Conservation (phyloP, 2,888 invertebrate species). For the Aphodius granarius region DNA sequence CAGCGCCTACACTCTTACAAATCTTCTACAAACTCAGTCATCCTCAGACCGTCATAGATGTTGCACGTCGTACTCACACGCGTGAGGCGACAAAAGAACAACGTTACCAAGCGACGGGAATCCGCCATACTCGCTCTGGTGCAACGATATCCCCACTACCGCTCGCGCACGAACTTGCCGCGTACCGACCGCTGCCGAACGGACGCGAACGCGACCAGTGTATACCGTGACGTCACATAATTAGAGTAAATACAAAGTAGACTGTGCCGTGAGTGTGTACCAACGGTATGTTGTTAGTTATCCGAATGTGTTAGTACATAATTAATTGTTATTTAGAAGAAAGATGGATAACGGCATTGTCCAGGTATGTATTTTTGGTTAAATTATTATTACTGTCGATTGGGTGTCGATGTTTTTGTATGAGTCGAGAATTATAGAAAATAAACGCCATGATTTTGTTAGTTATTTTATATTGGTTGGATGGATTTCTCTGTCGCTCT, state of each 20-base stretch:
- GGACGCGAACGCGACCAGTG: conserved; percentile 47
- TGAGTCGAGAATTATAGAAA: background rate
- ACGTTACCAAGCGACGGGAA: background rate
- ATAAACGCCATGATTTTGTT: background rate
- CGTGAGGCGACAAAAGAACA: background rate
- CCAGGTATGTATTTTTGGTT: conserved; percentile 47
- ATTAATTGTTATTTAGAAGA: conserved; percentile 48
- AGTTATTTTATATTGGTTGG: no score
- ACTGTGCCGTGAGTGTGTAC: conserved; percentile 63
- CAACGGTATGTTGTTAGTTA: conserved; percentile 54
- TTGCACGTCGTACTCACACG: background rate
- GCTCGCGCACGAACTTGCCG: background rate
- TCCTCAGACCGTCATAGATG: background rate
- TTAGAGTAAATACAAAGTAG: conserved; percentile 72
- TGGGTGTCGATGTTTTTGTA: background rate
- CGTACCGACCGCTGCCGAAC: conserved; percentile 43
- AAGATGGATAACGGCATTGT: conserved; percentile 55
- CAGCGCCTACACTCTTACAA: no score
- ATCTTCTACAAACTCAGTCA: no score
- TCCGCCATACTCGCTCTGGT: background rate
- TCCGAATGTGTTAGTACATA: conserved; percentile 37
- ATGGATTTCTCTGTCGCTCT: no score
- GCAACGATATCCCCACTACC: background rate
- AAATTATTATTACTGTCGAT: background rate
- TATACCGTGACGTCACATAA: conserved; percentile 68